phyloP scores from a whole-genome alignment of 1,140 invertebrate species.

The Drosophila obscura region DNA sequence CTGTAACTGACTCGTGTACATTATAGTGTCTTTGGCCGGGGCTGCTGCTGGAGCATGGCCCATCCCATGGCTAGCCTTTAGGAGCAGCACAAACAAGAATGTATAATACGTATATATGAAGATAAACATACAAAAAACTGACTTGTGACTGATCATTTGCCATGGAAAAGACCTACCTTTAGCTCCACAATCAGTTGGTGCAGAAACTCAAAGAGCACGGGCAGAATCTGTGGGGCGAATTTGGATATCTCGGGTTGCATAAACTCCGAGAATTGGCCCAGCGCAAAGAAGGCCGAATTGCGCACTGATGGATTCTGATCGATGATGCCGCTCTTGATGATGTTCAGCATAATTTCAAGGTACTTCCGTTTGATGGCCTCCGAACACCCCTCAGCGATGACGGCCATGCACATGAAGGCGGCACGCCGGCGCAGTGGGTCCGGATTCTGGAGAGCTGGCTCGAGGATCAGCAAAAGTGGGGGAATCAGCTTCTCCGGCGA shows the following conservation, averaged over 20 bases:
- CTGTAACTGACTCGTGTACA: constrained; percentile 68
- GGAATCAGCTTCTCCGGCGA: constrained; percentile 91
- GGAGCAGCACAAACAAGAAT: constrained; percentile 55
- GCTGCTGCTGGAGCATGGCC: constrained; percentile 33
- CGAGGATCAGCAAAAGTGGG: constrained; percentile 87
- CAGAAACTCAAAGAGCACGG: constrained; percentile 90
- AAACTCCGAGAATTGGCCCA: constrained; percentile 93
- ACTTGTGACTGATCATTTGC: not conserved
- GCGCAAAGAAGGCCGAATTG: constrained; percentile 91
- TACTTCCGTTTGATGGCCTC: constrained; percentile 90
- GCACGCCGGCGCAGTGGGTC: constrained; percentile 88
- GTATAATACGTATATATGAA: constrained; percentile 32
- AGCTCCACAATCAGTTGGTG: constrained; percentile 86
- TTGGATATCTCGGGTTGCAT: constrained; percentile 90
- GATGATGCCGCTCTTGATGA: constrained; percentile 89
- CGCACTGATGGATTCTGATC: constrained; percentile 86
- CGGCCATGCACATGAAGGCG: constrained; percentile 89
- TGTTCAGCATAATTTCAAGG: constrained; percentile 88
- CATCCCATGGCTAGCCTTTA: constrained; percentile 53
- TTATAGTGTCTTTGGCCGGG: constrained; percentile 65
- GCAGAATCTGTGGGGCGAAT: constrained; percentile 89
- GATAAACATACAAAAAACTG: not conserved
- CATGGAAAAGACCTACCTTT: constrained; percentile 50
- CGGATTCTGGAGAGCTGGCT: constrained; percentile 86
- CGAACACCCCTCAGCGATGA: constrained; percentile 92